phyloP scores from a whole-genome alignment of 2,797 vertebrate genomes.

The Characodon lateralis region DNA sequence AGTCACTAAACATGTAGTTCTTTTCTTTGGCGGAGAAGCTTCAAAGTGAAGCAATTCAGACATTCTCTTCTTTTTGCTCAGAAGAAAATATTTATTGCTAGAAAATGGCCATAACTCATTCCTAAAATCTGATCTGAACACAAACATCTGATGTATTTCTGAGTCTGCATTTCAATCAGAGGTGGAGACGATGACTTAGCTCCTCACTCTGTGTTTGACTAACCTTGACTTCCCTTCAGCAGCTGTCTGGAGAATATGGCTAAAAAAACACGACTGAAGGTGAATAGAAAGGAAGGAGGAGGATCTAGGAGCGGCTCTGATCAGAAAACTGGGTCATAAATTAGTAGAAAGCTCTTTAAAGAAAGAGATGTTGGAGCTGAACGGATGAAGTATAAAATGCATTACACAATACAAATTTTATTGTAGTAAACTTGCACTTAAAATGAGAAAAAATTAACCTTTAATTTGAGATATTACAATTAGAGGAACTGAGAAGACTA shows the following conservation, averaged over 20 bases:
- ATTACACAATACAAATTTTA: not conserved
- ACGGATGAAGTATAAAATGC: not conserved
- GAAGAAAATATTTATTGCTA: too few species aligned
- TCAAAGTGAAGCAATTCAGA: slow-evolving; percentile 24
- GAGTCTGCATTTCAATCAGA: slow-evolving; percentile 36
- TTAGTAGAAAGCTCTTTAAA: not conserved
- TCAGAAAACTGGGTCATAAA: slow-evolving; percentile 34
- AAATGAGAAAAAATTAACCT: too few species aligned
- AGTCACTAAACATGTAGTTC: slow-evolving; percentile 2
- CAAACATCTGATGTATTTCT: not conserved
- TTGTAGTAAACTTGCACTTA: not conserved
- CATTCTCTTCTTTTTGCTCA: slow-evolving; percentile 7
- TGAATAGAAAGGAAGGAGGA: not conserved
- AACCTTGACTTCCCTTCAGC: slow-evolving; percentile 64
- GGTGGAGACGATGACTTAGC: slow-evolving; percentile 33
- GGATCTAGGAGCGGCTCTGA: slow-evolving; percentile 40
- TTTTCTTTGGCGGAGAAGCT: not conserved
- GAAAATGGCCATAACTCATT: too few species aligned
- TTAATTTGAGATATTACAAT: too few species aligned
- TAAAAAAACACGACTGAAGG: not conserved
- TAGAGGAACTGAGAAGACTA: too few species aligned
- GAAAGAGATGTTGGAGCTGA: not conserved
- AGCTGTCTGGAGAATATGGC: slow-evolving; percentile 19
- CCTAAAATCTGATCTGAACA: not conserved
- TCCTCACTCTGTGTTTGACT: slow-evolving; percentile 30